Percentiles rank a stretch among this genome's conserved stretches.
Evolutionary conservation across 2,113 vertebrate species (phyloP).

Genomic region (Pogonocichla stellata): DNA sequence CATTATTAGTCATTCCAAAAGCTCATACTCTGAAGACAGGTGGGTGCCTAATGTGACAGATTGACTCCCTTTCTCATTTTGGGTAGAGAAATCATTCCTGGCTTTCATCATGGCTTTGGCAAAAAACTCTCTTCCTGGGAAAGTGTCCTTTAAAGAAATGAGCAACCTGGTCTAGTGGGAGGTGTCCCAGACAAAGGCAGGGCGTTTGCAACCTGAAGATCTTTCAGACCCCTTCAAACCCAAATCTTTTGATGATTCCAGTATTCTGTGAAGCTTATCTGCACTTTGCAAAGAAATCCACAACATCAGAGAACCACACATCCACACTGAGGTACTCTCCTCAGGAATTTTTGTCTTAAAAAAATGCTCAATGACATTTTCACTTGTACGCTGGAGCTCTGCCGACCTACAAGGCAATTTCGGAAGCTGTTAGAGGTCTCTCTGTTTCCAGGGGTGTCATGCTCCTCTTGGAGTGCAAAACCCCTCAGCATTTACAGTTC

Average conservation of each 20-base stretch:
- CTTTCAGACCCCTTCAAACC: background rate
- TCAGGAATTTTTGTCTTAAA: background rate
- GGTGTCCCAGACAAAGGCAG: too few species aligned
- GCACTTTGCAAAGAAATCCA: background rate
- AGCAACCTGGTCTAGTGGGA: background rate
- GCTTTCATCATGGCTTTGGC: background rate
- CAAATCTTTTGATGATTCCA: fast-evolving
- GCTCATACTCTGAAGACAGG: background rate
- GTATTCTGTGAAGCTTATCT: background rate
- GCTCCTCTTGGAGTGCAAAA: background rate
- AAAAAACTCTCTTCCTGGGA: background rate
- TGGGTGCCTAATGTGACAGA: background rate
- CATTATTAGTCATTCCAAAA: constrained; percentile 1
- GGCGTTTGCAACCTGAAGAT: background rate
- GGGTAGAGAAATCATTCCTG: background rate
- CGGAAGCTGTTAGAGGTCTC: background rate
- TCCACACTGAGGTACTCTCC: background rate
- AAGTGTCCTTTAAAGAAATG: background rate
- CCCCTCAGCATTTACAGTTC: background rate
- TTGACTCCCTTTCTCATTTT: background rate
- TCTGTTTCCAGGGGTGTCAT: background rate
- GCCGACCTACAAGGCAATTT: background rate
- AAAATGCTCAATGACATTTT: background rate
- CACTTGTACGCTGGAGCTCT: background rate
- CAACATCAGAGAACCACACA: background rate